These are phyloP conservation scores for Tetranychus cinnabarinus DNA, from an alignment of 1,140 invertebrate genomes.

Conservation along the genomic window DNA sequence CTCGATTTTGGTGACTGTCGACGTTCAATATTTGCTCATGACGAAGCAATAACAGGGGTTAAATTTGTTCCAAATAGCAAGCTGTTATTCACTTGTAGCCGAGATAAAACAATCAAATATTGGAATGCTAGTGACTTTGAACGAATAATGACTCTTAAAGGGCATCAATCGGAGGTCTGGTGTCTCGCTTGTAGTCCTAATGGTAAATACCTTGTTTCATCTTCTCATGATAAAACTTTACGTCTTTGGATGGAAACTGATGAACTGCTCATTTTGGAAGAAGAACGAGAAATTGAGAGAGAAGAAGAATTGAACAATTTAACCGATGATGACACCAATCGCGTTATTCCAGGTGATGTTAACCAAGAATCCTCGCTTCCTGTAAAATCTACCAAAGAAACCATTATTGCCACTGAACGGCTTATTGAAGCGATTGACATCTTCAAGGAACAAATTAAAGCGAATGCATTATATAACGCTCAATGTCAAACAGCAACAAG, in stretches of 20 bases:
- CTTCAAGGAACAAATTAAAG: conserved; percentile 31
- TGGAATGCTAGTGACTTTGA: conserved; percentile 90
- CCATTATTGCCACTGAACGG: conserved; percentile 70
- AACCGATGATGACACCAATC: conserved; percentile 3
- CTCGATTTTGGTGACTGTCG: conserved; percentile 95
- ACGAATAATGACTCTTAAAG: conserved; percentile 66
- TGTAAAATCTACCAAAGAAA: conserved; percentile 66
- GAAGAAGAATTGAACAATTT: conserved; percentile 7
- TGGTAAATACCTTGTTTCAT: conserved; percentile 51
- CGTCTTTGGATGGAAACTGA: conserved; percentile 62
- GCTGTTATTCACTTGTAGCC: conserved; percentile 73
- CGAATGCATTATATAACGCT: conserved; percentile 15
- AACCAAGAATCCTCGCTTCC: conserved; percentile 48
- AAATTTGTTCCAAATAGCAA: conserved; percentile 74
- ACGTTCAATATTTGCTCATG: conserved; percentile 51
- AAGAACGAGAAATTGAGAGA: conserved; percentile 47
- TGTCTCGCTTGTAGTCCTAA: conserved; percentile 48
- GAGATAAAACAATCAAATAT: conserved; percentile 79
- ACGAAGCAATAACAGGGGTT: conserved; percentile 69
- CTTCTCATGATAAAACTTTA: conserved; percentile 67
- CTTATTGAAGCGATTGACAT: conserved; percentile 66
- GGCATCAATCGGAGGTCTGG: conserved; percentile 53
- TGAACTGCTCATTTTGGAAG: conserved; percentile 72
- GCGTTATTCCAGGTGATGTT: conserved; percentile 22
- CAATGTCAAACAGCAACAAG: conserved; percentile 16